A percentile compares a stretch with the other conserved stretches of the same genome.
These are phyloP conservation scores for Agapornis canus DNA, from an alignment of 2,797 vertebrate species.

Conservation along the genomic window DNA sequence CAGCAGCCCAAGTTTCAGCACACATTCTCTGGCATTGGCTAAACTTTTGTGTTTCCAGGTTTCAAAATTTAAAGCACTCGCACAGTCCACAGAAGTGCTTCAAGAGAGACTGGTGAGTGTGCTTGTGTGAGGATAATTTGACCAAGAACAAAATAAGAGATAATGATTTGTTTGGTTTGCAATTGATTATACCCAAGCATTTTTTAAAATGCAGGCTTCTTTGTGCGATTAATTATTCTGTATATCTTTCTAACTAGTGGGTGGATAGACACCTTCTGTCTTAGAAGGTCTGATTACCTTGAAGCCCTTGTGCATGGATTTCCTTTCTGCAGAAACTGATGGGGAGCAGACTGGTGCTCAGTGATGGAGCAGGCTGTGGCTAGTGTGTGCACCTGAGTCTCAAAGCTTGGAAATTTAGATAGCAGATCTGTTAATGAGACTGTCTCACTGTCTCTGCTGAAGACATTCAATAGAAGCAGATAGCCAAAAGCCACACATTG, in stretches of 20 bases:
- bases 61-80: not conserved
- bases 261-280: not conserved
- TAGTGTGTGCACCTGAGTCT: not conserved
- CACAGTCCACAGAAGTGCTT: not conserved
- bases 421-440: not conserved
- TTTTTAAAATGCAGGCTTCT: not conserved
- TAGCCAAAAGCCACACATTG: not conserved
- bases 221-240: not conserved
- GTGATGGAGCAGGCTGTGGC: not conserved
- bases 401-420: not conserved
- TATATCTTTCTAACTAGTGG: not conserved
- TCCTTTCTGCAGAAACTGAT: not conserved
- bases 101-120: not conserved
- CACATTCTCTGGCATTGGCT: fast-evolving
- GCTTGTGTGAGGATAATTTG: not conserved
- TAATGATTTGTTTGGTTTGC: not conserved
- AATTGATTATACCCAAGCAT: not conserved
- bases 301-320: not conserved
- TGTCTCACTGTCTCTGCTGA: not conserved
- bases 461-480: not conserved
- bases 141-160: not conserved
- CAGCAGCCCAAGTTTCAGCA: not conserved
- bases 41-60: not conserved
- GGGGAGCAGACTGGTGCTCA: not conserved
- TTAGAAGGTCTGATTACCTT: not conserved